Evolutionary conservation across 2,113 vertebrate species (phyloP).

Genomic region (Steatornis caripensis): DNA sequence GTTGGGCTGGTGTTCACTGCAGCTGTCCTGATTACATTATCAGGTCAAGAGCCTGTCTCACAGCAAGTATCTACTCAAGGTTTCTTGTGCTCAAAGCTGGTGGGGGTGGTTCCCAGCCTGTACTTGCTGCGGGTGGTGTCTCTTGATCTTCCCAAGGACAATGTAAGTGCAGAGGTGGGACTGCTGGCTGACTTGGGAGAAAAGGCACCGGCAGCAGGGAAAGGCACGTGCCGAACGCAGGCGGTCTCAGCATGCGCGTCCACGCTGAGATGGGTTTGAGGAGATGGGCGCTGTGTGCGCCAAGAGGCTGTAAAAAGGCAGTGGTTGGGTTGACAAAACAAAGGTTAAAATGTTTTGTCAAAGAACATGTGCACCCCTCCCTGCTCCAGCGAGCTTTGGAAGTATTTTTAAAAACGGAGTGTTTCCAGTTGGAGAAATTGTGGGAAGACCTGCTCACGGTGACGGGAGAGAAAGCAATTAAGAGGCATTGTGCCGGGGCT

Average conservation of each 20-base stretch:
- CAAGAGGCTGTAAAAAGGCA: not conserved
- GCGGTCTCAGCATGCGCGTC: accelerated
- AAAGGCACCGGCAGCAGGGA: not conserved
- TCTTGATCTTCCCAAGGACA: not conserved
- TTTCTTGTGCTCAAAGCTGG: not conserved
- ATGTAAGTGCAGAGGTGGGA: accelerated
- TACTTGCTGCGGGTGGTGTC: not conserved
- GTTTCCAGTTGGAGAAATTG: not conserved
- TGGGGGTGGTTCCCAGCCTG: not conserved
- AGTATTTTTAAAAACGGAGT: not conserved
- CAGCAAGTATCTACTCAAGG: not conserved
- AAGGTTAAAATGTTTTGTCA: too few species aligned
- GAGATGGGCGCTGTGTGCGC: not conserved
- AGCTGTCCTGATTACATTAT: not conserved
- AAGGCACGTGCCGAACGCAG: accelerated
- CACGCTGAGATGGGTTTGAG: too few species aligned
- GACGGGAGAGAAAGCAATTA: too few species aligned
- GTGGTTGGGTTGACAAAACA: not conserved
- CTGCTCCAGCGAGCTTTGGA: not conserved
- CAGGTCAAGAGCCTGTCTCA: not conserved
- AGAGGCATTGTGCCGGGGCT: too few species aligned
- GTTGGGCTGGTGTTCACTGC: not conserved
- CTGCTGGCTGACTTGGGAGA: not conserved
- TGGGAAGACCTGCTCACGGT: not conserved
- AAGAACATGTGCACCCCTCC: too few species aligned